These are phyloP conservation scores for Pseudomyrmex concolor DNA, from an alignment of 1,140 invertebrate genomes.

Conservation along the genomic window DNA sequence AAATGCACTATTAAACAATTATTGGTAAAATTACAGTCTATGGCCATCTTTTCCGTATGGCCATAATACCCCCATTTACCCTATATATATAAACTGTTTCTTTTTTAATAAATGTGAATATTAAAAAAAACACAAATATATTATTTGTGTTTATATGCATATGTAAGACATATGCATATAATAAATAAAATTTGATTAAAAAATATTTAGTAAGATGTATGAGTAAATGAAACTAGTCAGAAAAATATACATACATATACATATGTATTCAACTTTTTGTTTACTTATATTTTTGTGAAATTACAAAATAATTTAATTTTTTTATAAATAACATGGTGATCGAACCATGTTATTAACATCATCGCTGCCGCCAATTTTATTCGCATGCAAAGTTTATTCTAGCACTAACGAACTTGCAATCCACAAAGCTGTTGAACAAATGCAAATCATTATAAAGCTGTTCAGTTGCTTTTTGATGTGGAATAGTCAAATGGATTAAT, in stretches of 20 bases:
- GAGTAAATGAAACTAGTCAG: neutral
- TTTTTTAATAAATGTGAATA: too few species aligned
- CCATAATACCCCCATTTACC: too few species aligned
- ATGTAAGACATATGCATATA: neutral
- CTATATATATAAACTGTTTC: too few species aligned
- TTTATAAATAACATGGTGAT: neutral
- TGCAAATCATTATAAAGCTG: slow-evolving; percentile 8
- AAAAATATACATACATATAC: too few species aligned
- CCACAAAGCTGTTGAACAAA: neutral
- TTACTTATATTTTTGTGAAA: neutral
- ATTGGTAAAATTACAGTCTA: too few species aligned
- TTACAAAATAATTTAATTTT: neutral
- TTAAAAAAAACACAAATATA: too few species aligned
- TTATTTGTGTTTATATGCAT: too few species aligned
- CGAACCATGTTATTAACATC: neutral
- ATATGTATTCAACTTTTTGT: too few species aligned
- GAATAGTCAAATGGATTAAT: neutral
- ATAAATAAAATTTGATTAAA: slow-evolving; percentile 34
- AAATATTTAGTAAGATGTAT: neutral
- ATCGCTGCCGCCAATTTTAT: neutral
- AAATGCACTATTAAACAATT: too few species aligned
- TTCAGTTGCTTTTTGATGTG: slow-evolving; percentile 20
- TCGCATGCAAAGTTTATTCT: neutral
- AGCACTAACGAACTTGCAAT: neutral
- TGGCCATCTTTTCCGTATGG: too few species aligned